Evolutionary conservation across 2,113 vertebrate genomes (phyloP).

Genomic region (crab-eating macaque (Macaca fascicularis)): T2T-MFA8v1.1 NC_088387.1:11717001-11717500

Average conservation of each 20-base stretch:
- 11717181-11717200: not conserved
- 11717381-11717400: not conserved
- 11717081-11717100: not conserved
- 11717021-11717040: not conserved
- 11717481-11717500: not conserved
- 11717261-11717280: not conserved
- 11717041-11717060: not conserved
- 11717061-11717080: not conserved
- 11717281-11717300: not conserved
- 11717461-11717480: no score
- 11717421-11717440: not conserved
- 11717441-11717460: not conserved
- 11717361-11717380: not conserved
- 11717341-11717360: not conserved
- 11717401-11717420: not conserved
- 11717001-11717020: not conserved
- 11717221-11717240: not conserved
- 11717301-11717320: not conserved
- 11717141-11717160: not conserved
- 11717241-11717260: not conserved
- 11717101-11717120: not conserved
- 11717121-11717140: not conserved
- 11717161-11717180: not conserved
- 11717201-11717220: not conserved
- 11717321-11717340: not conserved